phyloP scores from a whole-genome alignment of 2,797 vertebrate genomes.

The Propithecus deckenii region DNA sequence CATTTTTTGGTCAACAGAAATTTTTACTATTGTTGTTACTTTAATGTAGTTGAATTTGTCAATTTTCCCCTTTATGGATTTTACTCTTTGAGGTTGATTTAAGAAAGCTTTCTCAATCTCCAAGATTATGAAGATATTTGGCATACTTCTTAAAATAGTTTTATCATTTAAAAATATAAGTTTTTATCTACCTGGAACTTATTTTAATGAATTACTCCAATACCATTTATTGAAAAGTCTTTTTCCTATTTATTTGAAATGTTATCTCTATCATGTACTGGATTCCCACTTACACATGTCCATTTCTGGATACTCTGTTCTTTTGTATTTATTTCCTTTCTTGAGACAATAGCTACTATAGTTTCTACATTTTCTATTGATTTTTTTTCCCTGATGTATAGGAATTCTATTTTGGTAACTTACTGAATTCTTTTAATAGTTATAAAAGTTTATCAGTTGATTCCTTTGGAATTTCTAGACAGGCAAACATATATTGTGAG shows the following conservation, averaged over 20 bases:
- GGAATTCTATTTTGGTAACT: background rate
- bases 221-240: background rate
- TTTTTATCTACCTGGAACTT: background rate
- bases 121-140: background rate
- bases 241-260: background rate
- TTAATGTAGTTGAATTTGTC: background rate
- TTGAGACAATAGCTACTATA: background rate
- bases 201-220: background rate
- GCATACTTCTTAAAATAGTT: background rate
- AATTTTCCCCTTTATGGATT: slow-evolving; percentile 17
- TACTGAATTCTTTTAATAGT: slow-evolving; percentile 29
- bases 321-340: background rate
- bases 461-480: background rate
- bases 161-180: background rate
- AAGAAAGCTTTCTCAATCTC: background rate
- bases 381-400: background rate
- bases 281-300: background rate
- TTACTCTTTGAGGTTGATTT: background rate
- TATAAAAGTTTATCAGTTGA: background rate
- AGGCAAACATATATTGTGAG: background rate
- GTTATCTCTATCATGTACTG: background rate
- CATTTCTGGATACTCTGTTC: background rate
- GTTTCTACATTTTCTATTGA: background rate
- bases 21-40: background rate
- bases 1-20: background rate